Conservation (phyloP, 2,888 invertebrate species). For the Metellina segmentata region DNA sequence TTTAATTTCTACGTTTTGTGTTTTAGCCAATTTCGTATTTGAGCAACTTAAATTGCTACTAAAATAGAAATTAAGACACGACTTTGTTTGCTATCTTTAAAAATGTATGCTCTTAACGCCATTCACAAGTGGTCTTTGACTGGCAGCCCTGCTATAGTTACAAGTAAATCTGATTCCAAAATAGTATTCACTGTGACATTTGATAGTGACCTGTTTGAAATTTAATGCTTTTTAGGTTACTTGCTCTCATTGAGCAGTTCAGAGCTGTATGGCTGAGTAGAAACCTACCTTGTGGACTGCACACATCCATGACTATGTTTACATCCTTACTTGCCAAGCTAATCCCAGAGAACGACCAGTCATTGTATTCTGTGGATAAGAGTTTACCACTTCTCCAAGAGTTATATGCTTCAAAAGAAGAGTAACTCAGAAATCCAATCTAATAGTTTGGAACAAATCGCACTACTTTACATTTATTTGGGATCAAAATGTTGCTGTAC, state of each 20-base stretch:
- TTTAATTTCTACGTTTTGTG: too few relatives aligned
- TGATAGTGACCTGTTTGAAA: too few relatives aligned
- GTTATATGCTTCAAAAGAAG: constrained; percentile 38
- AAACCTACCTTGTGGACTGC: constrained; percentile 83
- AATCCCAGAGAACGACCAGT: constrained; percentile 62
- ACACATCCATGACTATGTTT: constrained; percentile 82
- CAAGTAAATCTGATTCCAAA: too few relatives aligned
- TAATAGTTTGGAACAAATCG: not conserved
- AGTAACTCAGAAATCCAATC: constrained; percentile 4
- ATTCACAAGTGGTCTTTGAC: too few relatives aligned
- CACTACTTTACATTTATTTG: not conserved
- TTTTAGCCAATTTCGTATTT: too few relatives aligned
- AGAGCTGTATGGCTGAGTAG: constrained; percentile 83
- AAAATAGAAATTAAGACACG: too few relatives aligned
- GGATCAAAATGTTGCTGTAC: constrained; percentile 45
- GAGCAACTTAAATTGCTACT: too few relatives aligned
- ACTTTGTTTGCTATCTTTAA: too few relatives aligned
- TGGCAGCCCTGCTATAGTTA: too few relatives aligned
- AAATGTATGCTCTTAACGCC: too few relatives aligned
- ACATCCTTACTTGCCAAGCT: constrained; percentile 82
- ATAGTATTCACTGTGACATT: too few relatives aligned
- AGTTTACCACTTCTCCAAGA: constrained; percentile 46
- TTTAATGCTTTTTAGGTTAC: constrained; percentile 80
- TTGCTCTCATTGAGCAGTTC: constrained; percentile 84
- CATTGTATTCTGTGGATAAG: constrained; percentile 37